phyloP scores from a whole-genome alignment of 2,797 vertebrate species.

The Mus caroli region DNA sequence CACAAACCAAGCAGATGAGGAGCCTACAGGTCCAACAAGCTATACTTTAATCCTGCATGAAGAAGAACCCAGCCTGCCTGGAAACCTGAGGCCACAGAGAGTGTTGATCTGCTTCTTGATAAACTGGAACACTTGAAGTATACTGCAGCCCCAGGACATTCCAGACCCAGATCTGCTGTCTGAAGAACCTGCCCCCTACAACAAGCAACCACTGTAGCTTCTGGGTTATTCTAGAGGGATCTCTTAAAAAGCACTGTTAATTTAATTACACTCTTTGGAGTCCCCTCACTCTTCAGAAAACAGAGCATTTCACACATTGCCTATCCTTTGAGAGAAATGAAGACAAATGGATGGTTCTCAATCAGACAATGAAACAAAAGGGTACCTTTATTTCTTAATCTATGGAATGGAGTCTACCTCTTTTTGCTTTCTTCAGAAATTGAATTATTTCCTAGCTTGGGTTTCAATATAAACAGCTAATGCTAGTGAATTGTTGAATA shows the following conservation, averaged over 20 bases:
- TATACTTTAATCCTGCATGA: not conserved
- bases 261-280: slow-evolving; percentile 7
- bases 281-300: not conserved
- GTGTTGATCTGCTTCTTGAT: rapidly evolving
- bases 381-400: not conserved
- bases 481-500: no score
- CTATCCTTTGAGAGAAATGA: slow-evolving; percentile 18
- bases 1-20: not conserved
- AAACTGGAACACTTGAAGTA: not conserved
- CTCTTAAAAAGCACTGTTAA: not conserved
- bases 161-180: not conserved
- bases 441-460: not conserved
- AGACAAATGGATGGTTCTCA: not conserved
- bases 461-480: not conserved
- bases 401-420: not conserved
- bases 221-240: not conserved
- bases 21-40: not conserved
- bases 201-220: not conserved
- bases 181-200: no score
- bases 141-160: not conserved
- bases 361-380: not conserved
- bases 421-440: not conserved
- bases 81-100: rapidly evolving
- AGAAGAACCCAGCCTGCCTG: rapidly evolving
- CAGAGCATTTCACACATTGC: not conserved